Percentiles rank a stretch among this genome's conserved stretches.
phyloP scores from a whole-genome alignment of 2,797 vertebrate genomes.

The Cheirogaleus major region DNA sequence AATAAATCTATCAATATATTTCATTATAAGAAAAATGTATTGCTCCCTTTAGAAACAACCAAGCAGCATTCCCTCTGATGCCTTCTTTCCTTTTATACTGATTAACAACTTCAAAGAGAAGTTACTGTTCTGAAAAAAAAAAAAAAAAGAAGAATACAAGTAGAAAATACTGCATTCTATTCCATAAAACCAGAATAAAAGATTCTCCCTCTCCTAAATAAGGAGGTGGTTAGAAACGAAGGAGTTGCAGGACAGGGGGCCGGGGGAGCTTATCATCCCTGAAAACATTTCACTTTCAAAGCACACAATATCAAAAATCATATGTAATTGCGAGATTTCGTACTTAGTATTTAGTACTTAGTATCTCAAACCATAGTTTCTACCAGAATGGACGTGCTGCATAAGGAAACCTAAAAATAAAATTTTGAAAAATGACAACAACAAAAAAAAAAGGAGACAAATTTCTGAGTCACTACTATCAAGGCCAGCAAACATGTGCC shows the following conservation, averaged over 20 bases:
- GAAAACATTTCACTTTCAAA: neutral
- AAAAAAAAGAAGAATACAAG: neutral
- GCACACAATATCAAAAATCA: neutral
- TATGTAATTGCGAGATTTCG: neutral
- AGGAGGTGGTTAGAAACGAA: neutral
- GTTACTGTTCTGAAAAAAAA: neutral
- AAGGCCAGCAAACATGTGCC: neutral
- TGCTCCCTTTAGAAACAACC: neutral
- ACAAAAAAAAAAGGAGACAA: neutral
- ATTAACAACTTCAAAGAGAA: slow-evolving; percentile 47
- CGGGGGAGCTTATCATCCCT: neutral
- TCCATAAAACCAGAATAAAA: neutral
- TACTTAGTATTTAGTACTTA: slow-evolving; percentile 23
- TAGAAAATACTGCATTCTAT: neutral
- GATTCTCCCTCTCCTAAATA: neutral
- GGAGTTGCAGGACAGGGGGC: neutral
- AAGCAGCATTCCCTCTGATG: neutral
- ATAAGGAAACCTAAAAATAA: slow-evolving; percentile 43
- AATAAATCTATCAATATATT: slow-evolving; percentile 26
- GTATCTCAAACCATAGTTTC: neutral
- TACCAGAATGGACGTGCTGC: neutral
- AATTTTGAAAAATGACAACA: neutral
- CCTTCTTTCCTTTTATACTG: neutral
- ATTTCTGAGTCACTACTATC: neutral
- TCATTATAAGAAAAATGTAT: neutral